phyloP scores from a whole-genome alignment of 1,140 invertebrate species.

The Drosophila lowei region DNA sequence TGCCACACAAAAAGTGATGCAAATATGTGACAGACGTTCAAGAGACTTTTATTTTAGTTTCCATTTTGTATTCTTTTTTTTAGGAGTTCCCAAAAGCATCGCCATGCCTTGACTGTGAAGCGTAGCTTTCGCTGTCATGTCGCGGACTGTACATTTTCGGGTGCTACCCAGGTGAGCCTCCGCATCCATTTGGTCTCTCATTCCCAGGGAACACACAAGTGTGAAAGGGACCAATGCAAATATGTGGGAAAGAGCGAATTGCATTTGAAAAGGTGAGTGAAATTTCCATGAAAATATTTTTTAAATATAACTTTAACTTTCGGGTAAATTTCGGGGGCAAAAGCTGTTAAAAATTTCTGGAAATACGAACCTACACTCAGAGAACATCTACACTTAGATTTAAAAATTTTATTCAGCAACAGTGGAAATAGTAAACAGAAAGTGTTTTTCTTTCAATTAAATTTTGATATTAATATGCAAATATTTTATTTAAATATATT shows the following conservation, averaged over 20 bases:
- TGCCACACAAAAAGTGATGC: not conserved
- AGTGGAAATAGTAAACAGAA: too few relatives aligned
- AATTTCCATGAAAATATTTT: not conserved
- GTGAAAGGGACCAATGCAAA: constrained; percentile 51
- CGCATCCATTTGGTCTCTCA: constrained; percentile 64
- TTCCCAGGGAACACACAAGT: constrained; percentile 58
- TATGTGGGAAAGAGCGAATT: constrained; percentile 73
- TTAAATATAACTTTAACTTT: not conserved
- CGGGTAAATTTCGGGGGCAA: too few relatives aligned
- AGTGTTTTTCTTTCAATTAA: too few relatives aligned
- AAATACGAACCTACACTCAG: too few relatives aligned
- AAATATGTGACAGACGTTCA: constrained; percentile 24
- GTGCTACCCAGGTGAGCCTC: constrained; percentile 45
- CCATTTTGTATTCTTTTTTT: constrained; percentile 15
- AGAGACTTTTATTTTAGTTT: constrained; percentile 10
- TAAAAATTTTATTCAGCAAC: too few relatives aligned
- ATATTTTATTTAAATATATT: too few relatives aligned
- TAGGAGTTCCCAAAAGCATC: constrained; percentile 59
- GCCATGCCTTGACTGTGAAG: constrained; percentile 28
- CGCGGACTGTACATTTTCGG: constrained; percentile 54
- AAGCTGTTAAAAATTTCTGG: too few relatives aligned
- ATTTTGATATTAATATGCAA: too few relatives aligned
- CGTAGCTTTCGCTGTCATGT: constrained; percentile 41
- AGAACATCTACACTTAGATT: too few relatives aligned
- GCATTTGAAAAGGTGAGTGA: constrained; percentile 67